phyloP scores from a whole-genome alignment of 2,888 invertebrate genomes.

The Phytoseiulus persimilis region DNA sequence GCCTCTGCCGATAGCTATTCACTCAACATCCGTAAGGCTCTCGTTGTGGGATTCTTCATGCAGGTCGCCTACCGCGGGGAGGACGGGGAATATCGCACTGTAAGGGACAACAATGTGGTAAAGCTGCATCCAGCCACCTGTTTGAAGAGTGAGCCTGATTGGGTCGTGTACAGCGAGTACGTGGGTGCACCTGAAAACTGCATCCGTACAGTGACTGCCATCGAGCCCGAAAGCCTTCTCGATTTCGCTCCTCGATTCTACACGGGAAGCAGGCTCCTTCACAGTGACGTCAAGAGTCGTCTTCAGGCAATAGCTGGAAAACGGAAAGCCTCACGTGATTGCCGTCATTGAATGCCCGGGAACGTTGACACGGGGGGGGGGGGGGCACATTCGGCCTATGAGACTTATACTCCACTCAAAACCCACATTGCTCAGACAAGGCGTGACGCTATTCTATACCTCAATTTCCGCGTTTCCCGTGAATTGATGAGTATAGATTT shows the following conservation, averaged over 20 bases:
- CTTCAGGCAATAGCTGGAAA: not conserved
- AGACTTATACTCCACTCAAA: too few relatives aligned
- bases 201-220: not conserved
- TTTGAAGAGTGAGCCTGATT: not conserved
- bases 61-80: constrained; percentile 49
- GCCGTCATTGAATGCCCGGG: too few relatives aligned
- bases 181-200: not conserved
- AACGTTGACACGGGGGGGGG: too few relatives aligned
- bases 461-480: too few relatives aligned
- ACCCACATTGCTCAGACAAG: too few relatives aligned
- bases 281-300: not conserved
- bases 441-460: too few relatives aligned
- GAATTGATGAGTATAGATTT: too few relatives aligned
- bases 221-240: not conserved
- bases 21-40: constrained; percentile 54
- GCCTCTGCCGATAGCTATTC: constrained; percentile 50
- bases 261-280: not conserved
- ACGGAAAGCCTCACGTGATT: too few relatives aligned
- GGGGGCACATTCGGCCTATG: too few relatives aligned
- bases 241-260: not conserved
- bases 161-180: not conserved
- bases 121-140: not conserved
- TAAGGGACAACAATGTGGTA: not conserved
- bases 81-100: not conserved
- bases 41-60: constrained; percentile 56